Evolutionary conservation across 2,888 invertebrate species (phyloP), one percentile per base, ranked within the genome.

Genomic region (Dynastes maya): DNA sequence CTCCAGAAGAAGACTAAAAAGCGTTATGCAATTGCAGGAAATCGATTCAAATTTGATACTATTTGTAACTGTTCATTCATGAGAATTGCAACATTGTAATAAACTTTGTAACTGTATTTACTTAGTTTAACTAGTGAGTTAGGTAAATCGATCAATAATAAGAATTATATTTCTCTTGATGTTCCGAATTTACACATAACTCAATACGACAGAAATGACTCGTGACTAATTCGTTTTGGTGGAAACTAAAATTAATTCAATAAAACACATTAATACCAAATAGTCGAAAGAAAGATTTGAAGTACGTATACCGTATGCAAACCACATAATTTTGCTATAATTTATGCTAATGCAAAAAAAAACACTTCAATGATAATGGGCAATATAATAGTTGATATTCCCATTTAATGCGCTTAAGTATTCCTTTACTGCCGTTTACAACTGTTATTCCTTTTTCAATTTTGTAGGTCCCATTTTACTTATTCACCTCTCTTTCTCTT

Each of bases 391-490:
- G 16, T 55, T 16, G 22, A 22, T 55, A 55, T 5, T 22, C 55
- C 22, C 55, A 55, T 22, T 55, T 55, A 55, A 55, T 55, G 22
- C 22, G 22, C 55, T 45, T 45, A 45, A 8, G 45, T 45, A 55
- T 55, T 55, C n/a, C 55, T 55, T 22, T 8, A 55, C n/a, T 22
- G 22, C 55, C 55, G 55, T 55, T 55, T 55, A 55, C 8, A n/a
- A 27, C 55, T 55, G 27, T 55, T 55, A 55, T 16, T 55, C 22
- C 53, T 55, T 67, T 76, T 68, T 58, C 29, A 53, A 51, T 70
- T 67, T 70, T 70, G 37, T 49, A 61, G 11, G 61, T 68, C 22
- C 51, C 29, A 51, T 72, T 58, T 72, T 72, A 27, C 32, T 58
- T 58, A 40, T 58, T 22, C 22, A 9, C 58, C 16, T 72, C 58